Conservation (phyloP, 2,797 vertebrate species). For the Tokudaia muenninki region DNA sequence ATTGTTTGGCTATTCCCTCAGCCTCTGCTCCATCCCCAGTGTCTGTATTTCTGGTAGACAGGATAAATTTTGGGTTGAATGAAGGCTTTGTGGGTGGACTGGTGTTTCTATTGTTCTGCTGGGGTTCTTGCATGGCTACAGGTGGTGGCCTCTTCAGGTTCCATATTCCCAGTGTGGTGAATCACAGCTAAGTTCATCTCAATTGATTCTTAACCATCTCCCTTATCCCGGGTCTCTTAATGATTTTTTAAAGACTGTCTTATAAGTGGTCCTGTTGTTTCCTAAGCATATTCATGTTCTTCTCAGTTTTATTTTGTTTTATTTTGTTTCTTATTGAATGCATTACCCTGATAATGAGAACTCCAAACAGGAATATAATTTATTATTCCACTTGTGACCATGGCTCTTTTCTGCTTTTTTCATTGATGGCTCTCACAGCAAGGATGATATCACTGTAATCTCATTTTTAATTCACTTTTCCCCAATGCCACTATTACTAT, state of each 20-base stretch:
- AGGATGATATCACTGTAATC: background rate
- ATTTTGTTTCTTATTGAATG: slow-evolving; percentile 32
- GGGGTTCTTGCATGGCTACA: background rate
- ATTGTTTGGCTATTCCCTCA: background rate
- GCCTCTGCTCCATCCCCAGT: background rate
- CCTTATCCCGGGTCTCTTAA: background rate
- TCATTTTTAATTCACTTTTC: background rate
- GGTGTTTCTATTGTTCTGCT: background rate
- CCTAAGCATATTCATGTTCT: background rate
- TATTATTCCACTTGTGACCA: background rate
- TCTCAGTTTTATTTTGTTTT: slow-evolving; percentile 12
- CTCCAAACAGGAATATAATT: background rate
- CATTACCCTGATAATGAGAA: slow-evolving; percentile 36
- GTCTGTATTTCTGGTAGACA: background rate
- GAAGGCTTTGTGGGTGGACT: background rate
- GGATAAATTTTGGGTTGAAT: background rate
- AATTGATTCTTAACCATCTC: background rate
- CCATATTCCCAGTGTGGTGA: background rate
- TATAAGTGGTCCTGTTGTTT: background rate
- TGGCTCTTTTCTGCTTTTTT: background rate
- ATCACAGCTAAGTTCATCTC: background rate
- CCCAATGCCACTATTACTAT: background rate
- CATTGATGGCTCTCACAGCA: background rate
- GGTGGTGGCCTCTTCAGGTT: background rate
- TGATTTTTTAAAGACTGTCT: background rate